Conservation (phyloP, 1,140 invertebrate species). For the Ostrea denselamellosa region DNA sequence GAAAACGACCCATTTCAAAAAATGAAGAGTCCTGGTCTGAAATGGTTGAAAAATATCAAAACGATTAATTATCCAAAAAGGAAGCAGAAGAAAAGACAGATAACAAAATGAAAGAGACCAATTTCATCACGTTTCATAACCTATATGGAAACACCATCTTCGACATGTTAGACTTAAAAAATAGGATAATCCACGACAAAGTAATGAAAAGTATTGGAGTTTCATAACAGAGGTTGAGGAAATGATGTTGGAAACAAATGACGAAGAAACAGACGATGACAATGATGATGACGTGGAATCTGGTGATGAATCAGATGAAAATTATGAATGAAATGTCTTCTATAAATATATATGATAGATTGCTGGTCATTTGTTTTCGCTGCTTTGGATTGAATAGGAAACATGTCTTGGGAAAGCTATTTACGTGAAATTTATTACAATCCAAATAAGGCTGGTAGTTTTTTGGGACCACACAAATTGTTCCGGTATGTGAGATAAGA, state of each 20-base stretch:
- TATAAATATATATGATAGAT: too few species aligned
- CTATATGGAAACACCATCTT: too few species aligned
- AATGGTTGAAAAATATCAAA: not conserved
- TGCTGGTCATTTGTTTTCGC: too few species aligned
- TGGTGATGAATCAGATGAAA: slow-evolving; percentile 29
- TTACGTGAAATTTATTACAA: slow-evolving; percentile 44
- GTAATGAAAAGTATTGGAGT: too few species aligned
- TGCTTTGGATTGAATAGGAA: not conserved
- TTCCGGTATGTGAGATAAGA: not conserved
- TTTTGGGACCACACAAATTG: slow-evolving; percentile 42
- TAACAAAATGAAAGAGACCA: not conserved
- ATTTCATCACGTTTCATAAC: not conserved
- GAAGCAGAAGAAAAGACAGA: not conserved
- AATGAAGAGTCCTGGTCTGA: not conserved
- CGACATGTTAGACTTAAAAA: too few species aligned
- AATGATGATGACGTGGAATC: slow-evolving; percentile 12
- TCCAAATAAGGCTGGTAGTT: slow-evolving; percentile 46
- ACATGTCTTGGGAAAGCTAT: slow-evolving; percentile 45
- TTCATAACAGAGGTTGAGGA: not conserved
- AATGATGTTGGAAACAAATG: not conserved
- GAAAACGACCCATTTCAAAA: not conserved
- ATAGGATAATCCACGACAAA: too few species aligned
- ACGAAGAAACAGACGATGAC: slow-evolving; percentile 5
- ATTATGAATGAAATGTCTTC: not conserved
- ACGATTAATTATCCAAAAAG: not conserved